These are phyloP conservation scores for Zhuqinia jingwanae DNA, from an alignment of 2,888 invertebrate species.

Conservation along the genomic window DNA sequence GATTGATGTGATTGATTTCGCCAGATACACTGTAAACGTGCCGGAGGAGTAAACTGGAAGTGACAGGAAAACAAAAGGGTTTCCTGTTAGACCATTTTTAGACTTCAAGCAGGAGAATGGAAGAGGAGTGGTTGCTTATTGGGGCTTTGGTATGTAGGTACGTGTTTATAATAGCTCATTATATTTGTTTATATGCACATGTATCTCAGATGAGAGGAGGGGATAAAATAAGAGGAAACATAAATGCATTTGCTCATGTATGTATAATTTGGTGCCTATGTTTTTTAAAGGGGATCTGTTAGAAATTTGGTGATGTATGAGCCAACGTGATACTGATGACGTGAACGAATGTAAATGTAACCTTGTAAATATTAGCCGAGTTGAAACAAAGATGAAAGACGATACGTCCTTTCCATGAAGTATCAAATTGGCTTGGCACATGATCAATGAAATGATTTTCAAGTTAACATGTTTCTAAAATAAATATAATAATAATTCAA, in stretches of 20 bases:
- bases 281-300: neutral
- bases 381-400: neutral
- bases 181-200: neutral
- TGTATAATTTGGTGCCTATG: neutral
- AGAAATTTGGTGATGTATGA: neutral
- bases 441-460: no score
- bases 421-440: no score
- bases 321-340: slow-evolving; percentile 15
- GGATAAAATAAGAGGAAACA: no score
- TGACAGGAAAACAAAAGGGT: slow-evolving; percentile 56
- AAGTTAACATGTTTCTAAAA: no score
- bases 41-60: slow-evolving; percentile 42
- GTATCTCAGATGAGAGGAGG: neutral
- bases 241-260: neutral
- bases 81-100: neutral
- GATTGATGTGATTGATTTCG: slow-evolving; percentile 65
- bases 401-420: neutral
- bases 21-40: slow-evolving; percentile 43
- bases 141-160: no score
- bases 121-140: no score
- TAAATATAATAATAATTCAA: neutral
- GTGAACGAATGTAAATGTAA: slow-evolving; percentile 11
- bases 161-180: neutral
- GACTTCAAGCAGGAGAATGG: no score
- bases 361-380: neutral